Evolutionary conservation across 2,113 vertebrate genomes (phyloP).

Genomic region (Macaca fascicularis): T2T-MFA8v1.1 NC_088378.1:75759001-75759500

Average conservation of each 20-base stretch:
- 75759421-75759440: constrained; percentile 19
- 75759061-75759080: constrained; percentile 41
- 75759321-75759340: constrained; percentile 49
- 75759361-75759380: constrained; percentile 24
- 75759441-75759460: constrained; percentile 37
- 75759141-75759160: constrained; percentile 35
- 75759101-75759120: not conserved
- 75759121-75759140: constrained; percentile 11
- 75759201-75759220: constrained; percentile 99
- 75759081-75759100: not conserved
- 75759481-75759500: constrained; percentile 39
- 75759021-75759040: not conserved
- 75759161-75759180: constrained; percentile 51
- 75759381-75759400: constrained; percentile 43
- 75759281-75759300: constrained; percentile 41
- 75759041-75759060: constrained; percentile 15
- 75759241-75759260: constrained; percentile 71
- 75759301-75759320: constrained; percentile 58
- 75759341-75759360: constrained; percentile 26
- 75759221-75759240: constrained; percentile 98
- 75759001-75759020: not conserved
- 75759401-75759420: constrained; percentile 54
- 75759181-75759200: constrained; percentile 81
- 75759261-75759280: constrained; percentile 52
- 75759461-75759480: constrained; percentile 40